Conservation (phyloP, 2,888 invertebrate genomes). For the Orgyia antiqua region DNA sequence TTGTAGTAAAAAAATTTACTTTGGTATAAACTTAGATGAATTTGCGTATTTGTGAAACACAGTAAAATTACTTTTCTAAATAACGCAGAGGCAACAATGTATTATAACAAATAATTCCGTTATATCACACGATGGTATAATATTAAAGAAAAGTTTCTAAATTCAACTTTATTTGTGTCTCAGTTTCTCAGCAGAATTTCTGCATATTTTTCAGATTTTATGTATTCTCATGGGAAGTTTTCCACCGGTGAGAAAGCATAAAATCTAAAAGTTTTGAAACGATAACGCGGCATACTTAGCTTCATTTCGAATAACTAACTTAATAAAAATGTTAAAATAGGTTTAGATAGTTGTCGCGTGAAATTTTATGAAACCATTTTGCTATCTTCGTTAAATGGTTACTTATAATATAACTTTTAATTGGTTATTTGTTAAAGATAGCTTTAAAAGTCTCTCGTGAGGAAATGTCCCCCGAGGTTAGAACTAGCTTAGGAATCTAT, state of each 20-base stretch:
- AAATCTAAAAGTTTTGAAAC: constrained; percentile 19
- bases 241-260: constrained; percentile 19
- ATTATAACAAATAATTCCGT: too few species aligned
- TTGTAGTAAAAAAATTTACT: too few species aligned
- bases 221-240: constrained; percentile 17
- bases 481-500: too few species aligned
- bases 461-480: too few species aligned
- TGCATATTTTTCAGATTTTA: constrained; percentile 23
- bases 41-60: too few species aligned
- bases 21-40: too few species aligned
- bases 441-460: too few species aligned
- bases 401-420: not conserved
- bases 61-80: too few species aligned
- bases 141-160: not conserved
- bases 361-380: constrained; percentile 19
- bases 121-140: not conserved
- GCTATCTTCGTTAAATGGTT: not conserved
- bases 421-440: too few species aligned
- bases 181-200: constrained; percentile 7
- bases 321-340: constrained; percentile 22
- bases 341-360: constrained; percentile 8
- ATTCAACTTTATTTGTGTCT: constrained; percentile 6
- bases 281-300: constrained; percentile 23
- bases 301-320: constrained; percentile 20
- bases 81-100: too few species aligned